A percentile compares a stretch with the other conserved stretches of the same genome.
These are phyloP conservation scores for Zeugodacus cucurbitae DNA, from an alignment of 1,140 invertebrate species.

Conservation along the genomic window DNA sequence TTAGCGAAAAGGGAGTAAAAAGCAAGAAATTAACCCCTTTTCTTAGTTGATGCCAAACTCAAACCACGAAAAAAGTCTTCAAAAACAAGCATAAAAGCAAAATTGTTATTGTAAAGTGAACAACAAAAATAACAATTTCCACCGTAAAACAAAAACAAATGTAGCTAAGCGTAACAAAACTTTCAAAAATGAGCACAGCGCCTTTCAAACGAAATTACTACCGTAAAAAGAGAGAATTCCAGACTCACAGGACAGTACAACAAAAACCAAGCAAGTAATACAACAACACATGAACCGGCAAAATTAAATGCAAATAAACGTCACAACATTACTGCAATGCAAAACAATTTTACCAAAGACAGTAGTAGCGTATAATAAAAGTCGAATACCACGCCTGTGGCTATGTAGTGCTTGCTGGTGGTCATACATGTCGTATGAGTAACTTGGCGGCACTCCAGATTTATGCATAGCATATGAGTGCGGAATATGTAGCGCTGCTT, in stretches of 20 bases:
- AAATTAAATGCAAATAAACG: neutral
- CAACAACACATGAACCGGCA: neutral
- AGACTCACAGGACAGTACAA: neutral
- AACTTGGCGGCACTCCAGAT: neutral
- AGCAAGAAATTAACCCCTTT: neutral
- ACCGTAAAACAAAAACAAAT: too few species aligned
- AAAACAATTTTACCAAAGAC: slow-evolving; percentile 4
- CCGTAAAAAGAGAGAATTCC: neutral
- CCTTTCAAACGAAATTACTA: neutral
- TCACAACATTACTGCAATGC: neutral
- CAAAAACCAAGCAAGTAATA: neutral
- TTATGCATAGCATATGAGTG: neutral
- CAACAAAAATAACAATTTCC: too few species aligned
- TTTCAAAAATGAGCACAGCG: neutral
- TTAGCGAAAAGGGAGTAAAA: neutral
- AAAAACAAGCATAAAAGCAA: neutral
- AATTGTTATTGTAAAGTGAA: neutral
- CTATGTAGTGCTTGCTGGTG: too few species aligned
- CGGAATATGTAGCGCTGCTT: too few species aligned
- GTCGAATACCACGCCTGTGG: neutral
- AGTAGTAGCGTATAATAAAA: neutral
- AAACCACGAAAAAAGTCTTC: too few species aligned
- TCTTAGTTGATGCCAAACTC: neutral
- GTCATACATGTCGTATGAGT: neutral
- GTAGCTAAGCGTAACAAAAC: neutral